These are phyloP conservation scores for Leptodactylus fallax DNA, from an alignment of 2,797 vertebrate genomes.

Conservation along the genomic window DNA sequence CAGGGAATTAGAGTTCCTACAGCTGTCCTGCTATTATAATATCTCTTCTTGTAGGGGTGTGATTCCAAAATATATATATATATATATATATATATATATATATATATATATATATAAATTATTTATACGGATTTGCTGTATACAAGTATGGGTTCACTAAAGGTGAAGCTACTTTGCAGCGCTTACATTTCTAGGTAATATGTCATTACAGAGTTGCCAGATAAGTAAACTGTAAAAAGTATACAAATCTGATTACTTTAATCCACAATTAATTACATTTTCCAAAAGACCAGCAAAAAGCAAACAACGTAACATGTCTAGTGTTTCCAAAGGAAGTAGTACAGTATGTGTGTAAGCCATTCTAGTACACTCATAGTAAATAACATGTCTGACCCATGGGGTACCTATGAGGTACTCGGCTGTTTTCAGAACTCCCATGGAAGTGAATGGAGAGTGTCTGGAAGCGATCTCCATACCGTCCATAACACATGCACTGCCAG, in stretches of 20 bases:
- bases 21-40: neutral
- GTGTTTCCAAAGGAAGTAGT: neutral
- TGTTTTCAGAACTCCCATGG: too few relatives aligned
- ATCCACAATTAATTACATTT: slow-evolving; percentile 55
- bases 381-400: neutral
- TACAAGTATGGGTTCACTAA: neutral
- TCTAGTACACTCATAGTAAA: neutral
- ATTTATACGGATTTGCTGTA: too few relatives aligned
- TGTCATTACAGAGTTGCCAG: neutral
- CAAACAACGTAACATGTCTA: neutral
- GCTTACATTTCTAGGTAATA: neutral
- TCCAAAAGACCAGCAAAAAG: slow-evolving; percentile 11
- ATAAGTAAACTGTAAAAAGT: slow-evolving; percentile 4
- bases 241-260: slow-evolving; percentile 47
- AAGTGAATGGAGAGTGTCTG: too few relatives aligned
- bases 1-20: neutral
- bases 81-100: neutral
- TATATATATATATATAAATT: neutral
- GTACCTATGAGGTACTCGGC: too few relatives aligned
- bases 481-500: too few relatives aligned
- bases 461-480: too few relatives aligned
- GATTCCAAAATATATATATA: neutral
- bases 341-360: neutral
- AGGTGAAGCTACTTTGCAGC: neutral
- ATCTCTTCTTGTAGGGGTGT: neutral